Evolutionary conservation across 2,888 invertebrate genomes (phyloP).

Genomic region (Temnothorax unifasciatus): DNA sequence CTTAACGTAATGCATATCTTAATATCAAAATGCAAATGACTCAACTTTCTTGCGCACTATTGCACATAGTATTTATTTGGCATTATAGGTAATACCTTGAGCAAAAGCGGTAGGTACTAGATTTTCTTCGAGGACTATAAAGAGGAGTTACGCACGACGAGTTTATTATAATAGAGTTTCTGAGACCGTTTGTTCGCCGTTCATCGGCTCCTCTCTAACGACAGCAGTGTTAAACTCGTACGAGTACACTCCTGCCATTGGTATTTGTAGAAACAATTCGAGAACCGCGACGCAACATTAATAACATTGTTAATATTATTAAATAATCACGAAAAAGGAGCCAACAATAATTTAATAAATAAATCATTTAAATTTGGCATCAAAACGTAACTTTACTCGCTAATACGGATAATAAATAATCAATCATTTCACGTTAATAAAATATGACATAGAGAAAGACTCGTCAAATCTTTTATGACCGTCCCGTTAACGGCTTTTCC

Average conservation of each 20-base stretch:
- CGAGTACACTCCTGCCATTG: neutral
- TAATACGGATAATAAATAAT: neutral
- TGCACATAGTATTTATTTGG: slow-evolving; percentile 48
- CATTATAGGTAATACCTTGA: slow-evolving; percentile 71
- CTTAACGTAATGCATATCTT: slow-evolving; percentile 17
- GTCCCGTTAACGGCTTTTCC: neutral
- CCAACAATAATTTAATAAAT: slow-evolving; percentile 15
- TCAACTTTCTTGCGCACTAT: slow-evolving; percentile 38
- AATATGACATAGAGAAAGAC: slow-evolving; percentile 19
- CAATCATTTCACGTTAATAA: neutral
- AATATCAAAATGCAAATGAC: slow-evolving; percentile 41
- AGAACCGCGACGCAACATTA: neutral
- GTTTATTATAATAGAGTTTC: slow-evolving; percentile 68
- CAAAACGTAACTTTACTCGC: slow-evolving; percentile 24
- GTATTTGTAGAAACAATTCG: neutral
- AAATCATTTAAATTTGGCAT: neutral
- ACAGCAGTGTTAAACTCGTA: neutral
- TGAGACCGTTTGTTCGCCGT: slow-evolving; percentile 65
- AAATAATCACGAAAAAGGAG: neutral
- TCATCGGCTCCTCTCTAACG: slow-evolving; percentile 31
- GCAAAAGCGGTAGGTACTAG: slow-evolving; percentile 75
- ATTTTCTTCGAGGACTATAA: slow-evolving; percentile 55
- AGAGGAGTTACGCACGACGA: slow-evolving; percentile 58
- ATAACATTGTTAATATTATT: neutral
- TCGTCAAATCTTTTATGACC: slow-evolving; percentile 17